A percentile compares a stretch with the other conserved stretches of the same genome.
phyloP scores from a whole-genome alignment of 2,888 invertebrate species.

The Congeria kusceri region DNA sequence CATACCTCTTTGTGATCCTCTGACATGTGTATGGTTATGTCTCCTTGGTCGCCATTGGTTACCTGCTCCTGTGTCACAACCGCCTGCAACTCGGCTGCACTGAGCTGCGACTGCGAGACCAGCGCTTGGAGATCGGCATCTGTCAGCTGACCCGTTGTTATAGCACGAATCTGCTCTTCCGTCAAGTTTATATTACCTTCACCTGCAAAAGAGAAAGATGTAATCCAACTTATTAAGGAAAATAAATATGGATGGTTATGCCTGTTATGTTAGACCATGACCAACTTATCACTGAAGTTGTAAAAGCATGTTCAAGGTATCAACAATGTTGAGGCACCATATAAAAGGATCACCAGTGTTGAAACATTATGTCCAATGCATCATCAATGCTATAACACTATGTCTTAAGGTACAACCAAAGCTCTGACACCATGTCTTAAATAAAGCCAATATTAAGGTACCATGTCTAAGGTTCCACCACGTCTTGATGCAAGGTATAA shows the following conservation, averaged over 20 bases:
- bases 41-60: constrained; percentile 21
- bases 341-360: no score
- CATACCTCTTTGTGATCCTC: background rate
- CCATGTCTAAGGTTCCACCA: no score
- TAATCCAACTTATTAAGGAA: background rate
- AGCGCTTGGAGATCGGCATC: constrained; percentile 30
- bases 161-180: constrained; percentile 43
- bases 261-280: no score
- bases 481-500: no score
- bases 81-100: constrained; percentile 28
- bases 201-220: constrained; percentile 41
- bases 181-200: constrained; percentile 39
- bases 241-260: no score
- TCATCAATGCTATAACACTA: no score
- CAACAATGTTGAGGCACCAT: no score
- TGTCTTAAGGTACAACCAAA: no score
- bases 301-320: constrained; percentile 11
- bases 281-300: no score
- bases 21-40: background rate
- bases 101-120: constrained; percentile 41
- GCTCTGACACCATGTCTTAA: no score
- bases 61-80: constrained; percentile 28
- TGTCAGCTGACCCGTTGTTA: constrained; percentile 21
- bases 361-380: no score
- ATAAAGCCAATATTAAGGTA: no score